Conservation (phyloP, 2,797 vertebrate species). For the Dermochelys coriacea region DNA sequence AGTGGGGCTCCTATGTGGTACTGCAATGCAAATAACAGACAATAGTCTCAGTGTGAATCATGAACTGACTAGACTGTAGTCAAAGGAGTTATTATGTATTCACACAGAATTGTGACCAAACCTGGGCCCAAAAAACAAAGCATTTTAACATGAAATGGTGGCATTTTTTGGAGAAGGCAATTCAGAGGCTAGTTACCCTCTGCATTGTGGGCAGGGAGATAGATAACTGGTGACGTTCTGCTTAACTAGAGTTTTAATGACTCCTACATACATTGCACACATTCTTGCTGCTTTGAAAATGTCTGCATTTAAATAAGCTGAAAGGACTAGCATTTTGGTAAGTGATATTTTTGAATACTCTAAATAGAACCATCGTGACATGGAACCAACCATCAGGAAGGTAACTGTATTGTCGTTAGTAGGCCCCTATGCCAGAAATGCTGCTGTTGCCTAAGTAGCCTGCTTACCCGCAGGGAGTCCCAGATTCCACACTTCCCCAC, state of each 20-base stretch:
- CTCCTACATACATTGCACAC: background rate
- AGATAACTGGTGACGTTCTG: background rate
- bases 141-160: background rate
- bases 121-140: background rate
- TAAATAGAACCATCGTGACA: background rate
- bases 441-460: background rate
- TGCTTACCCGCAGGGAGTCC: background rate
- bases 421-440: background rate
- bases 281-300: background rate
- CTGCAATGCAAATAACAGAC: background rate
- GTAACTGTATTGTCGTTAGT: background rate
- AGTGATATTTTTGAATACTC: background rate
- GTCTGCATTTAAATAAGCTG: background rate
- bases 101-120: background rate
- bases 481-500: conserved; percentile 14
- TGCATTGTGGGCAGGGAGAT: background rate
- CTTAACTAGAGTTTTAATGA: background rate
- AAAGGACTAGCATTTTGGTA: background rate
- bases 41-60: no score
- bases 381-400: background rate
- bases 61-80: background rate
- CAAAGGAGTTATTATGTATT: background rate
- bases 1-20: background rate
- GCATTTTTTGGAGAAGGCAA: background rate
- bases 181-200: background rate